Evolutionary conservation across 2,113 vertebrate genomes (phyloP), one percentile per base, ranked within the genome.

Genomic region (Paraplagusia blochii): DNA sequence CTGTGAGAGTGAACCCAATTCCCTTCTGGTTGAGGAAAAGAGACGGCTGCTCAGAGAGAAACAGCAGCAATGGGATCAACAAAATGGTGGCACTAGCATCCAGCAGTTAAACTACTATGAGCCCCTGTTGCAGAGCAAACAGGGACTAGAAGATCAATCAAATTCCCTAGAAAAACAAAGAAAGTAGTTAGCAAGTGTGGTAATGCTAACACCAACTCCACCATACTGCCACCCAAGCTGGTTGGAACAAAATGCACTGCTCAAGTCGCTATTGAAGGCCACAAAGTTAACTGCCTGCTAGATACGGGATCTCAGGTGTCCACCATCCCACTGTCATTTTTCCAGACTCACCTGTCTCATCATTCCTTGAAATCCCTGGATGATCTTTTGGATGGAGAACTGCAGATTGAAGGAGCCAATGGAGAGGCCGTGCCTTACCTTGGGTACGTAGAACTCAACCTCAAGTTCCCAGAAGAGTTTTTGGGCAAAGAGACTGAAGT

Each of bases 91-190:
- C 29, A 35, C 29, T 34, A 29, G 29, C 9, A 50, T 10, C 29
- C 48, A 50, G 9, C 48, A 15, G 48, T 50, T 49, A 33, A 49
- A 49, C 12, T 49, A n/a, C 47, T 49, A 49, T 12, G 1, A 49
- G 47, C 22, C 47, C 29, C 48, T 50, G 29, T 50, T 34, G 29
- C 29, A 34, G 48, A 29, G 48, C 48, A 50, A 34, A 50, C 48
- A 50, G 48, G 29, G 48, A 35, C 29, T 50, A 11, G 16, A 10
- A 50, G 29, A 40, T 40, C 39, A 40, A 40, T 12, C 39, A 40
- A 15, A 4, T 4, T 19, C 48, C 48, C 48, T 50, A 35, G 14
- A 50, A 50, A 49, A 15, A 34, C 47, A 33, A 33, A 49, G 47
- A 1, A 6, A 49, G 47, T n/a, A 9, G 14, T 8, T n/a, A 49